Evolutionary conservation across 1,140 invertebrate species (phyloP).

Genomic region (Druon quercuslanigerum): DNA sequence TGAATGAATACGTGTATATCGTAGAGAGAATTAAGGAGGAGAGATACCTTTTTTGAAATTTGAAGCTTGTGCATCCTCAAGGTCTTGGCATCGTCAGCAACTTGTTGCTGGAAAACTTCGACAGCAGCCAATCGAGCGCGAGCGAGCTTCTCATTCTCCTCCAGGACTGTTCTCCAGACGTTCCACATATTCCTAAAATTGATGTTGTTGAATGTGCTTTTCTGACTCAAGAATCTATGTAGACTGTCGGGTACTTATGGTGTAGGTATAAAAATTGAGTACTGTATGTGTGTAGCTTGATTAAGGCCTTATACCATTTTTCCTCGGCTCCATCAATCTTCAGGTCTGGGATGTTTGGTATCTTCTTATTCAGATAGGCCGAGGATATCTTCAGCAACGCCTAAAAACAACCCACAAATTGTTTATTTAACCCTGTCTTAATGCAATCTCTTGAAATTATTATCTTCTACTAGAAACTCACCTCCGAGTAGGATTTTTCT

Average conservation of each 20-base stretch:
- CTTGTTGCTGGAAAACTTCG: constrained; percentile 95
- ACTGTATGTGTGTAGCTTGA: constrained; percentile 15
- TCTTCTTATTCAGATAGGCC: constrained; percentile 93
- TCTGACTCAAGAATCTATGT: constrained; percentile 26
- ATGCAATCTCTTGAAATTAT: not conserved
- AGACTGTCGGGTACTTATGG: constrained; percentile 15
- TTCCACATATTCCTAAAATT: constrained; percentile 94
- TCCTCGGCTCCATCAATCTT: constrained; percentile 91
- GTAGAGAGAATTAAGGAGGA: not conserved
- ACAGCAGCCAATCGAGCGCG: constrained; percentile 92
- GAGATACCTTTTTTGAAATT: constrained; percentile 88
- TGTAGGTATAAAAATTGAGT: not conserved
- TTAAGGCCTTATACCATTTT: constrained; percentile 82
- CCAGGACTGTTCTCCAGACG: constrained; percentile 94
- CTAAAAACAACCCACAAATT: constrained; percentile 72
- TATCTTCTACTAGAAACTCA: constrained; percentile 66
- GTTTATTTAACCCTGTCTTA: not conserved
- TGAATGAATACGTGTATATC: too few species aligned
- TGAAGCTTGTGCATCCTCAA: constrained; percentile 89
- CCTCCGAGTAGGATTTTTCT: constrained; percentile 96
- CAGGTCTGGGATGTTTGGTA: constrained; percentile 91
- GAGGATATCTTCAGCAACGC: constrained; percentile 92
- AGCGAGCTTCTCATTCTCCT: constrained; percentile 96
- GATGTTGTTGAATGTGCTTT: constrained; percentile 43
- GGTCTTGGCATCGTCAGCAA: constrained; percentile 93